Percentiles rank a stretch among this genome's conserved stretches.
Conservation (phyloP, 2,888 invertebrate genomes). For the Trisateles emortualis region DNA sequence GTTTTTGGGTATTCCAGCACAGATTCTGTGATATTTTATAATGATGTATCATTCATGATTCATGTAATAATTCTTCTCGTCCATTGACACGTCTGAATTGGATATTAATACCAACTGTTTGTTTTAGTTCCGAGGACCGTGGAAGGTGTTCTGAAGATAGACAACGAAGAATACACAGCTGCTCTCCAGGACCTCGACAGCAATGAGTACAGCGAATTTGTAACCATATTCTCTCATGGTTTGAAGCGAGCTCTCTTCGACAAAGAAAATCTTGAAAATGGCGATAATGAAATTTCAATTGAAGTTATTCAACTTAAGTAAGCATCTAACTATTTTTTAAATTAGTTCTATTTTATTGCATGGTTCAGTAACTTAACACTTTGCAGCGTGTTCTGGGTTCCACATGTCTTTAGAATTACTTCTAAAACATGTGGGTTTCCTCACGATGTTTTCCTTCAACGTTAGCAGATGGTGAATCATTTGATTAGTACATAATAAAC, state of each 20-base stretch:
- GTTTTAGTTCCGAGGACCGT: slow-evolving; percentile 89
- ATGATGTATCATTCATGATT: no score
- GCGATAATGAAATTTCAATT: slow-evolving; percentile 85
- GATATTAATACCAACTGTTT: no score
- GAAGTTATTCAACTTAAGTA: slow-evolving; percentile 89
- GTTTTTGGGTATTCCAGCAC: no score
- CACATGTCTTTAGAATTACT: no score
- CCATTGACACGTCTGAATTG: no score
- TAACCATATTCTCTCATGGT: slow-evolving; percentile 86
- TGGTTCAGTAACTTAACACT: not conserved
- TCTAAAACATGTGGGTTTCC: no score
- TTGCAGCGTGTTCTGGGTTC: no score
- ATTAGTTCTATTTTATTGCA: not conserved
- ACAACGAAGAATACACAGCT: slow-evolving; percentile 88
- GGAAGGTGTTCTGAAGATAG: slow-evolving; percentile 89
- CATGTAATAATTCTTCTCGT: no score
- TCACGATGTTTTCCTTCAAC: no score
- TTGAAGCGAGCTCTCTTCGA: slow-evolving; percentile 87
- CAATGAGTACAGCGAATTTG: slow-evolving; percentile 87
- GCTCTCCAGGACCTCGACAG: slow-evolving; percentile 88
- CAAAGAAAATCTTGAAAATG: slow-evolving; percentile 79
- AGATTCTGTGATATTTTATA: no score
- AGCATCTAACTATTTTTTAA: slow-evolving; percentile 44
- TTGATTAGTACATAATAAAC: no score
- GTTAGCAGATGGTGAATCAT: no score